Evolutionary conservation across 2,113 vertebrate genomes (phyloP).

Genomic region (Tinamus guttatus): DNA sequence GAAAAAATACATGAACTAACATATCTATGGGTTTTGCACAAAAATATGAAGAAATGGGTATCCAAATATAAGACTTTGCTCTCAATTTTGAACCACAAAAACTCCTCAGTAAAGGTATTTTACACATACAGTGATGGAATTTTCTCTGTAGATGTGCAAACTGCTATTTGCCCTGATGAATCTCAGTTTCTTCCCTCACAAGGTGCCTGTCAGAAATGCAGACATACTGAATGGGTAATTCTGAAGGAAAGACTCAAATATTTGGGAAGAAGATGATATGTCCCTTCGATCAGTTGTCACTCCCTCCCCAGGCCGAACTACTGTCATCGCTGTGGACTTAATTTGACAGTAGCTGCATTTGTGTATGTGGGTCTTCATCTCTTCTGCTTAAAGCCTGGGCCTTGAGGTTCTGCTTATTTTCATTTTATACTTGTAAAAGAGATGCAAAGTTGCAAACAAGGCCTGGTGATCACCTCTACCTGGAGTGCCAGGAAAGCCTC

Average conservation of each 20-base stretch:
- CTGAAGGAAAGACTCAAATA: constrained; percentile 33
- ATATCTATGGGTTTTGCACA: not conserved
- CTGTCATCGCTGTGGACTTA: constrained; percentile 27
- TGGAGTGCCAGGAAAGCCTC: not conserved
- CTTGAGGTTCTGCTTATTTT: constrained; percentile 14
- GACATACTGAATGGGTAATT: constrained; percentile 54
- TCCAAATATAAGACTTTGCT: not conserved
- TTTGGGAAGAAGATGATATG: constrained; percentile 40
- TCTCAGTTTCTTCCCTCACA: constrained; percentile 23
- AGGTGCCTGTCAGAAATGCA: constrained; percentile 69
- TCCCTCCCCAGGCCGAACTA: not conserved
- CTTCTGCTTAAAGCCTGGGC: constrained; percentile 24
- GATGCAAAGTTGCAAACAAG: not conserved
- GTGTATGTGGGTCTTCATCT: constrained; percentile 43
- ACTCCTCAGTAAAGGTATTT: constrained; percentile 2
- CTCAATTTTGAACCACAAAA: not conserved
- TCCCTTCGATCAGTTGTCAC: constrained; percentile 47
- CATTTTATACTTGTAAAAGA: not conserved
- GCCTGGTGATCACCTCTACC: not conserved
- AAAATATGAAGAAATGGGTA: not conserved
- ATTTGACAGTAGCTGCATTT: constrained; percentile 64
- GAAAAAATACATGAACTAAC: not conserved
- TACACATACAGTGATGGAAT: not conserved
- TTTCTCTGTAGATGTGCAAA: not conserved
- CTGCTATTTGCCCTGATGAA: constrained; percentile 16